Evolutionary conservation across 2,113 vertebrate species (phyloP), one percentile per base, ranked within the genome.

Genomic region (Cinclus cinclus): DNA sequence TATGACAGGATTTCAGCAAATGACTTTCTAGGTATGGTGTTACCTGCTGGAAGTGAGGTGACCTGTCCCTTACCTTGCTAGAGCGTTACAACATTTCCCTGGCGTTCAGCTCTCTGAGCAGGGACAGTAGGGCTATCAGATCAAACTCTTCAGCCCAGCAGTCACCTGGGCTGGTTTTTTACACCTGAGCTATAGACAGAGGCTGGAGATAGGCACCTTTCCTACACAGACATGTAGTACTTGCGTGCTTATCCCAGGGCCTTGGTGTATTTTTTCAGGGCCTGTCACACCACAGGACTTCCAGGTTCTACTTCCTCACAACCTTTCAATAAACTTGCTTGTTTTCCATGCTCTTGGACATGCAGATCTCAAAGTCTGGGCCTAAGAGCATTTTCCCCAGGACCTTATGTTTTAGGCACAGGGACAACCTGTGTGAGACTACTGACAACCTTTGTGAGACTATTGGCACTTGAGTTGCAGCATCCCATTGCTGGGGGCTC

Each of bases 1-100:
- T 99, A 99, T 4, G 99, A 99, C 94, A 98, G 98, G 79, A 99
- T 99, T 91, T 97, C 97, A 3, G 96, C 99, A 94, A 99, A 99
- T 46, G 99, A 99, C 96, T 99, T 99, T 92, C 98, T 99, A 52
- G 98, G 99, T 99, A 98, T 42, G 91, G 31, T 69, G 37, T 50
- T 60, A 80, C 30, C 44, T 89, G 28, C 59, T 55, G 46, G 58
- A 68, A 67, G 3, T 17, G 23, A 69, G 21, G 16, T 74, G 62
- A 71, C 31, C 27, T 90, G 73, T 77, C 30, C 24, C 30, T 89
- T 24, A 21, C 46, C 74, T 77, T 63, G 20, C 56, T 70, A 37
- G 62, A 60, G 24, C 59, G 22, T 42, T 83, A 27, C 39, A 70
- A 42, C 1, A 2, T 62, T 73, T 77, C 3, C 25, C 17, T 15